Evolutionary conservation across 1,140 invertebrate genomes (phyloP).

Genomic region (Trialeurodes vaporariorum): DNA sequence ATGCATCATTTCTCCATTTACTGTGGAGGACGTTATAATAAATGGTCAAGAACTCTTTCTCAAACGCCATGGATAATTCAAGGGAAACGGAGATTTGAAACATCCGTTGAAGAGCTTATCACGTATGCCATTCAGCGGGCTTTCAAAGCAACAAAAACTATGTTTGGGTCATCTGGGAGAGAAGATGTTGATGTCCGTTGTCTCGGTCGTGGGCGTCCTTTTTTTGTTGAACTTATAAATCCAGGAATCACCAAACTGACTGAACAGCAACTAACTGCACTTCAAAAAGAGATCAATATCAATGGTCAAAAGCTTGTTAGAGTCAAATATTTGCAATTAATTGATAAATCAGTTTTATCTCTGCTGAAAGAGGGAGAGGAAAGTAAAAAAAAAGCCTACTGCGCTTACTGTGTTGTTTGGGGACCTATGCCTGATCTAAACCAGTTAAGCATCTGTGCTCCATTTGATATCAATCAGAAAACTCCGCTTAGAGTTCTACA

Average conservation of each 20-base stretch:
- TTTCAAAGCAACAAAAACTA: constrained; percentile 36
- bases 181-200: constrained; percentile 91
- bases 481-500: constrained; percentile 80
- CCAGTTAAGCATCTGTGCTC: constrained; percentile 33
- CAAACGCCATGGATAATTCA: constrained; percentile 92
- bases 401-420: constrained; percentile 54
- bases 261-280: constrained; percentile 36
- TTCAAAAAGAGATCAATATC: constrained; percentile 49
- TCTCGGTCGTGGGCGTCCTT: constrained; percentile 74
- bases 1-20: constrained; percentile 19
- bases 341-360: constrained; percentile 48
- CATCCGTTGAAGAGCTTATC: constrained; percentile 85
- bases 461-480: constrained; percentile 51
- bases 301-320: constrained; percentile 44
- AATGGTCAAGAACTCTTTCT: constrained; percentile 70
- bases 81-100: constrained; percentile 63
- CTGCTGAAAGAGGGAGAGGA: constrained; percentile 78
- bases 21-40: constrained; percentile 64
- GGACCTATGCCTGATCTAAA: constrained; percentile 40
- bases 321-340: constrained; percentile 50
- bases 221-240: constrained; percentile 69
- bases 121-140: constrained; percentile 45
- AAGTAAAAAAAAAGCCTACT: constrained; percentile 71
- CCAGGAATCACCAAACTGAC: constrained; percentile 45
- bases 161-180: constrained; percentile 80